Evolutionary conservation across 2,113 vertebrate genomes (phyloP).

Genomic region (Tinamus guttatus): DNA sequence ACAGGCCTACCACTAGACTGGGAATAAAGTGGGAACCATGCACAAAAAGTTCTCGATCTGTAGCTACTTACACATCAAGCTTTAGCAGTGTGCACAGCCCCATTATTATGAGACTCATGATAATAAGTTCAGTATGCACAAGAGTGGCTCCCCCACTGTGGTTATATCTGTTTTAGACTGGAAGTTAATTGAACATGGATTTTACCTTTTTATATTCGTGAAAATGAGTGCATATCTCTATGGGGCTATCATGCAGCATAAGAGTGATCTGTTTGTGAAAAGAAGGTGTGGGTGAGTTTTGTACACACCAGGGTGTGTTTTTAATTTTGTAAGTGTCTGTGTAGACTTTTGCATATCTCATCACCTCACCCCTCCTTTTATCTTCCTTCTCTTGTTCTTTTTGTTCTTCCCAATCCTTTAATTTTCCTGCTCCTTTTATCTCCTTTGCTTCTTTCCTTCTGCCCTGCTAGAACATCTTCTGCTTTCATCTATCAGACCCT

Average conservation of each 20-base stretch:
- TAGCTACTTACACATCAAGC: background rate
- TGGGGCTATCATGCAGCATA: background rate
- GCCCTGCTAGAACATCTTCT: constrained; percentile 7
- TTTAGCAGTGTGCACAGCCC: background rate
- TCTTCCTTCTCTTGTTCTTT: constrained; percentile 38
- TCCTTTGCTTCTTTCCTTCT: constrained; percentile 38
- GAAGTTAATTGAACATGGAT: background rate
- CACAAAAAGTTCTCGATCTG: background rate
- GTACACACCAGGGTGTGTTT: constrained; percentile 53
- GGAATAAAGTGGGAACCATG: background rate
- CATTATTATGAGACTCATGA: background rate
- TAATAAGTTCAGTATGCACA: background rate
- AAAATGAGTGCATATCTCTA: constrained; percentile 30
- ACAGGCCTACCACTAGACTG: background rate
- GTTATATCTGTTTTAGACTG: constrained; percentile 46
- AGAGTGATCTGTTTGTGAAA: constrained; percentile 3
- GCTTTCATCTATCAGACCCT: background rate
- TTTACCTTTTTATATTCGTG: constrained; percentile 21
- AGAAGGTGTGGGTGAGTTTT: constrained; percentile 47
- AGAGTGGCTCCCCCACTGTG: background rate
- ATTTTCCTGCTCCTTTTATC: constrained; percentile 59
- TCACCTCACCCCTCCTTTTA: constrained; percentile 54
- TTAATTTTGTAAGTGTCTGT: constrained; percentile 56
- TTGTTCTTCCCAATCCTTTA: constrained; percentile 50
- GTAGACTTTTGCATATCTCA: constrained; percentile 59